A percentile compares a stretch with the other conserved stretches of the same genome.
Conservation (phyloP, 2,113 vertebrate genomes). For the Monarcha castaneiventris region DNA sequence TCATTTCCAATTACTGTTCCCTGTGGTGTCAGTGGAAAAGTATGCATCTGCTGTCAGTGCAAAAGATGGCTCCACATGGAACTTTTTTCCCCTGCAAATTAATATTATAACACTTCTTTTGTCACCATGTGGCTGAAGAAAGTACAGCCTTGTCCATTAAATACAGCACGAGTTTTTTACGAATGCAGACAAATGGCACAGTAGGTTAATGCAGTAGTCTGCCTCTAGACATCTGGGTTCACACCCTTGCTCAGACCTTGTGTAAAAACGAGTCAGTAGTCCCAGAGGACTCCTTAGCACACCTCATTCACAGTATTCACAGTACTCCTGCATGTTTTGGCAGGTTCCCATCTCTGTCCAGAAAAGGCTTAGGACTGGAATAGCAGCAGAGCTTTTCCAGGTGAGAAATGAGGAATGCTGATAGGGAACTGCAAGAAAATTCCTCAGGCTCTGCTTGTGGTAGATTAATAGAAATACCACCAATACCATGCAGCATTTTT, state of each 20-base stretch:
- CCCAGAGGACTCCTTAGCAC: not conserved
- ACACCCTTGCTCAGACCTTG: not conserved
- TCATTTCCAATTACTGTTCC: not conserved
- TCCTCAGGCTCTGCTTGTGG: not conserved
- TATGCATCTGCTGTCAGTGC: not conserved
- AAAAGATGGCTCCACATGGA: not conserved
- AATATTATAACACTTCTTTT: not conserved
- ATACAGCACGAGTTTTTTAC: not conserved
- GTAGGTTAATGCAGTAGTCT: not conserved
- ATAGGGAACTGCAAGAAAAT: not conserved
- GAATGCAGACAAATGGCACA: not conserved
- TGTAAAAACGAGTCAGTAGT: not conserved
- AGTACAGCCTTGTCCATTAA: not conserved
- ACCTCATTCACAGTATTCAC: slow-evolving; percentile 16
- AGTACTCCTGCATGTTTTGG: not conserved
- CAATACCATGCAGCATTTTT: not conserved
- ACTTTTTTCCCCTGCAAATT: not conserved
- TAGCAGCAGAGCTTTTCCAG: not conserved
- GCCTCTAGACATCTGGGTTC: slow-evolving; percentile 16
- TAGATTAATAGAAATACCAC: not conserved
- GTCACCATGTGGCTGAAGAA: not conserved
- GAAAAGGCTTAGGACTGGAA: not conserved
- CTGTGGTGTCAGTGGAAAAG: not conserved
- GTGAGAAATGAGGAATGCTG: slow-evolving; percentile 14
- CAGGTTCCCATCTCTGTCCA: not conserved